These are phyloP conservation scores for Eristalis arbustorum DNA, from an alignment of 2,888 invertebrate species.

Conservation along the genomic window DNA sequence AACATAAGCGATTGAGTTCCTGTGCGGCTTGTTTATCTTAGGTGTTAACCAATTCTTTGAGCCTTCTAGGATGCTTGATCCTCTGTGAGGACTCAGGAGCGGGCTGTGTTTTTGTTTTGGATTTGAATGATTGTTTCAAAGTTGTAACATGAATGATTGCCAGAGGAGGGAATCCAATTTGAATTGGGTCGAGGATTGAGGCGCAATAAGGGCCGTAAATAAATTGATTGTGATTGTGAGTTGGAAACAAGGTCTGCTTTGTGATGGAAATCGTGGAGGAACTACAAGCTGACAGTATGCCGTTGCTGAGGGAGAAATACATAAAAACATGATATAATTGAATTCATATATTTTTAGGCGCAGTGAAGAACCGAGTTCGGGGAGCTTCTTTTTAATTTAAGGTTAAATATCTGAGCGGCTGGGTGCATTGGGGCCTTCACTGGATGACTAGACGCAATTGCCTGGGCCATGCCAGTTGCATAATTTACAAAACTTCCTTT, in stretches of 20 bases:
- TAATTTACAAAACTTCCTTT: too few species aligned
- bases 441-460: too few species aligned
- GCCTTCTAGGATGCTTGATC: not conserved
- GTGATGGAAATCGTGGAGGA: too few species aligned
- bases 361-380: too few species aligned
- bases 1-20: slow-evolving; percentile 59
- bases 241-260: not conserved
- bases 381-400: not conserved
- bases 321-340: too few species aligned
- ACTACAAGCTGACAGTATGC: not conserved
- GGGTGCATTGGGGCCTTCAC: too few species aligned
- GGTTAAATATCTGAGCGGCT: too few species aligned
- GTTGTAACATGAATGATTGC: slow-evolving; percentile 39
- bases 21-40: slow-evolving; percentile 59
- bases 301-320: too few species aligned
- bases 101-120: slow-evolving; percentile 62
- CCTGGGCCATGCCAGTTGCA: too few species aligned
- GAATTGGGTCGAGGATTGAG: not conserved
- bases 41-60: slow-evolving; percentile 58
- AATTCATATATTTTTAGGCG: too few species aligned
- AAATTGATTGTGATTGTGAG: not conserved
- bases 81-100: slow-evolving; percentile 10
- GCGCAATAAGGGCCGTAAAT: not conserved
- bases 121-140: slow-evolving; percentile 51
- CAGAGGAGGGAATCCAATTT: not conserved